Evolutionary conservation across 2,888 invertebrate species (phyloP).

Genomic region (Cactoblastis cactorum): DNA sequence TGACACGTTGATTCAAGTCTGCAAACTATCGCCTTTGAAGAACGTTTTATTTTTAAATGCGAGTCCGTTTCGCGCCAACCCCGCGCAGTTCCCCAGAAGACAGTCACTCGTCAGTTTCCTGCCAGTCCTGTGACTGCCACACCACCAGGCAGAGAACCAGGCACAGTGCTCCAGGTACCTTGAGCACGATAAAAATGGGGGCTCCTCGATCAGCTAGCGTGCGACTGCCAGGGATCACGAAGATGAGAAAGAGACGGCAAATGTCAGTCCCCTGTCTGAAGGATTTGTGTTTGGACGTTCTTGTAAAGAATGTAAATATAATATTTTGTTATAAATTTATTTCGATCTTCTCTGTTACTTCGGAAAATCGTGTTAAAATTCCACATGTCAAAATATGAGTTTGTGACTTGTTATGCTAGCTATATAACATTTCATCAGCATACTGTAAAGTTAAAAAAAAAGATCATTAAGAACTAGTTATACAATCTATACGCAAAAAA

Average conservation of each 20-base stretch:
- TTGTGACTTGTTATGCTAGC: too few relatives aligned
- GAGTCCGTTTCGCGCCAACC: conserved; percentile 62
- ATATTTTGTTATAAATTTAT: too few relatives aligned
- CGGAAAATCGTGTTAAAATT: too few relatives aligned
- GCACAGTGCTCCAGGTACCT: conserved; percentile 25
- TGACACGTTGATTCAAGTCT: background rate
- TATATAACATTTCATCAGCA: too few relatives aligned
- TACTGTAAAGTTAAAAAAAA: too few relatives aligned
- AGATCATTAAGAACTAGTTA: too few relatives aligned
- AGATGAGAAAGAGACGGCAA: conserved; percentile 50
- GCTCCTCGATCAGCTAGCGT: conserved; percentile 26
- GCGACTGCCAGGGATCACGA: conserved; percentile 28
- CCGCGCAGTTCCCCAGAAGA: conserved; percentile 49
- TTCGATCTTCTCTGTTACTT: too few relatives aligned
- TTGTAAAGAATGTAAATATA: conserved; percentile 75
- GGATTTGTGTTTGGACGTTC: conserved; percentile 76
- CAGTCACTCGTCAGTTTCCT: conserved; percentile 26
- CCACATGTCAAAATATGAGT: too few relatives aligned
- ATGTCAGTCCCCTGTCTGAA: conserved; percentile 64
- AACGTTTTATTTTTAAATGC: conserved; percentile 34
- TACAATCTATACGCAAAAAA: too few relatives aligned
- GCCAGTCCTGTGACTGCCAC: conserved; percentile 25
- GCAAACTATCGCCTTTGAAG: background rate
- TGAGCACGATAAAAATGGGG: conserved; percentile 15
- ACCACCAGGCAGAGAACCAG: conserved; percentile 34